phyloP scores from a whole-genome alignment of 2,113 vertebrate species.

The Propithecus coquereli region DNA sequence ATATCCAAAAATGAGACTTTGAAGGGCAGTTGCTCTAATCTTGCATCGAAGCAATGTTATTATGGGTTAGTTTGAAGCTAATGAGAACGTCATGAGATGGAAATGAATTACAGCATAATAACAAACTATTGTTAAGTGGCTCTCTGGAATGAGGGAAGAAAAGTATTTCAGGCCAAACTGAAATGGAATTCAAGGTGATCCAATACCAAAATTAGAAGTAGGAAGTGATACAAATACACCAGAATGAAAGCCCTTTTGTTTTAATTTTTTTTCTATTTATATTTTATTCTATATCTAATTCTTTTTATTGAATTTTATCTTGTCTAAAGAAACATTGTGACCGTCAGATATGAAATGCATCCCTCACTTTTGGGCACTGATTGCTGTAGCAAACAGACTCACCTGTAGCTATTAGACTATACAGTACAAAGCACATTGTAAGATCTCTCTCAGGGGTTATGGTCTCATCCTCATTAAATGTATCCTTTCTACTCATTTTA shows the following conservation, averaged over 20 bases:
- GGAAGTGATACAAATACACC: neutral
- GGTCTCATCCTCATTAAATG: neutral
- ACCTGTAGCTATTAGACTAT: neutral
- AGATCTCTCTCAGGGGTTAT: neutral
- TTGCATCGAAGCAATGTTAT: conserved; percentile 11
- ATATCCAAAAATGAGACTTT: neutral
- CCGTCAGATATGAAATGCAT: neutral
- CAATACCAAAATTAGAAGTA: neutral
- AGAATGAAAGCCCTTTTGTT: neutral
- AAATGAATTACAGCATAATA: neutral
- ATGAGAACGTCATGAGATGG: conserved; percentile 19
- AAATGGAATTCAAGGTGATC: neutral
- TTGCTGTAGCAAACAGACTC: neutral
- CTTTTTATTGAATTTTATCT: neutral
- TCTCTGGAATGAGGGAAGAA: neutral
- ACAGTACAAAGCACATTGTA: neutral
- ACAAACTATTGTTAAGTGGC: neutral
- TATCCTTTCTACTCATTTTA: neutral
- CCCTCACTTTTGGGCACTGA: neutral
- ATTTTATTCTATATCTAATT: neutral
- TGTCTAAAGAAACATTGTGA: neutral
- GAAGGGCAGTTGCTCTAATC: neutral
- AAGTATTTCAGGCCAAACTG: neutral
- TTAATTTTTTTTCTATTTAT: neutral
- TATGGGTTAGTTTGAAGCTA: neutral